Evolutionary conservation across 2,888 invertebrate species (phyloP), one percentile per base, ranked within the genome.

Genomic region (Dryococelus australis): DNA sequence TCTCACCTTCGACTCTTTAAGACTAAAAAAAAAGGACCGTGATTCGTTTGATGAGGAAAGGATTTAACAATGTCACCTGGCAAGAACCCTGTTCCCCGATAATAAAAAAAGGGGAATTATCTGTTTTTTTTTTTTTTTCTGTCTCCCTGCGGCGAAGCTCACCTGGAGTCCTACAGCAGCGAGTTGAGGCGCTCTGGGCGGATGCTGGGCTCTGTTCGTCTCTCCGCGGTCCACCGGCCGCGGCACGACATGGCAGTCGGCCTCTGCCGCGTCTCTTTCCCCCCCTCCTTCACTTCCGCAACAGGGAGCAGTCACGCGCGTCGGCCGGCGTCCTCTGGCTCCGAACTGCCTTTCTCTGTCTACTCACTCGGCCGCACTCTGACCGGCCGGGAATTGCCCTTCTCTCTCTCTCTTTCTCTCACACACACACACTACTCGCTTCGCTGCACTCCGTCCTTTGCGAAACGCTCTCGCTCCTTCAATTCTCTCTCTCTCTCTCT

Each of bases 201-300:
- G 65, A 65, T 65, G 65, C 65, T 65, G 65, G 65, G 24, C 20
- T 65, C 65, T 65, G 10, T 24, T 65, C 65, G 65, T 65, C 65
- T 65, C 65, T 65, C 65, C 65, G 20, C 24, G 65, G 65, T 65
- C 65, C 65, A 65, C 65, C 65, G 65, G 65, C 65, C 65, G n/a
- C 65, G 65, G 24, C 65, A 16, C 65, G 65, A 65, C 65, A 65
- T 65, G 65, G 65, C 65, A 65, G 65, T 20, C 65, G 65, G n/a
- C 20, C 65, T 20, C 65, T 20, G 8, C 65, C n/a, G 12, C n/a
- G 13, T 65, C 65, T 8, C 51, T 51, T n/a, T 24, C 65, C 8
- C 24, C 6, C 65, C 6, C 1, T 20, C 65, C 65, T 24, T 9
- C n/a, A 5, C 65, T 65, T 65, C 24, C 24, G 1, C 6, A 0